Percentiles rank a stretch among this genome's conserved stretches.
phyloP scores from a whole-genome alignment of 2,113 vertebrate species.

The Rhipidura dahli region DNA sequence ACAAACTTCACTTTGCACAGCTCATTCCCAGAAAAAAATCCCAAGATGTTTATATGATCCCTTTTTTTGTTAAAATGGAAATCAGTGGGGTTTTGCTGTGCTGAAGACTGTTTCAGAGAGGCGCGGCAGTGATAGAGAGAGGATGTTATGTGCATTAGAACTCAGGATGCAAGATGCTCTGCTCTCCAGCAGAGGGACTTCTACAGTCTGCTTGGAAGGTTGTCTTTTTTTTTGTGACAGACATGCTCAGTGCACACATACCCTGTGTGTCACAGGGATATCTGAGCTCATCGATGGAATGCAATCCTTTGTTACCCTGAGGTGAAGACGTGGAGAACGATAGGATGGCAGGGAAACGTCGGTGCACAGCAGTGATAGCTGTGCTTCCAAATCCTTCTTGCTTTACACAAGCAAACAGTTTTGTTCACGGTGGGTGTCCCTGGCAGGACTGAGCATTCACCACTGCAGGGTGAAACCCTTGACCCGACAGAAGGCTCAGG shows the following conservation, averaged over 20 bases:
- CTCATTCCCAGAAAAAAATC: neutral
- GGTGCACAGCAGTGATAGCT: neutral
- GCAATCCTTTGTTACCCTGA: neutral
- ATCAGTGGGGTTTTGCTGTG: neutral
- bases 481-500: neutral
- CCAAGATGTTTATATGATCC: neutral
- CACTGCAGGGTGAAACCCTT: neutral
- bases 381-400: neutral
- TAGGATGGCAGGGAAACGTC: neutral
- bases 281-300: neutral
- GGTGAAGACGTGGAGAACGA: neutral
- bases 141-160: neutral
- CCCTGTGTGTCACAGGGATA: neutral
- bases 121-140: neutral
- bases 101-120: neutral
- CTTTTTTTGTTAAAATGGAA: neutral
- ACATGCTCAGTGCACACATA: neutral
- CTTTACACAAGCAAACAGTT: neutral
- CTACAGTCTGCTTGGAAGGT: neutral
- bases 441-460: neutral
- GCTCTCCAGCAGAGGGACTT: conserved; percentile 14
- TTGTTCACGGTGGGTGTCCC: neutral
- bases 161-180: neutral
- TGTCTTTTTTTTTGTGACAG: neutral
- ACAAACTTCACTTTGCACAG: neutral